Conservation (phyloP, 2,888 invertebrate species). For the Drosophila antonietae region DNA sequence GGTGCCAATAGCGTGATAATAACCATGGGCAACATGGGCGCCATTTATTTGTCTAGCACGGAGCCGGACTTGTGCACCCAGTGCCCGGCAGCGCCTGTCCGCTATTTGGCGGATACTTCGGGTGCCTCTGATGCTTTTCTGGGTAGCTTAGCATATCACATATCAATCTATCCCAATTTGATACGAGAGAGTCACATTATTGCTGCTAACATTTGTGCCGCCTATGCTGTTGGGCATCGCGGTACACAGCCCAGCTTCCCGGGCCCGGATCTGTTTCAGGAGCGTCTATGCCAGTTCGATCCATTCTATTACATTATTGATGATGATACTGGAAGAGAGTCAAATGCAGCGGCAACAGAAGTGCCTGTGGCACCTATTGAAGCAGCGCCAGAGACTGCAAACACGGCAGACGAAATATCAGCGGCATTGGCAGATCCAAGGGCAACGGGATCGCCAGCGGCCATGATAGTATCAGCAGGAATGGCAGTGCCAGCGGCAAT, state of each 20-base stretch:
- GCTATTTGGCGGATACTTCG: constrained; percentile 92
- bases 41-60: constrained; percentile 86
- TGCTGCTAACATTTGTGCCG: constrained; percentile 91
- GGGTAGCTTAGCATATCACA: constrained; percentile 93
- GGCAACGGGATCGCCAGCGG: neutral
- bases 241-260: constrained; percentile 62
- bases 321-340: neutral
- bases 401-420: neutral
- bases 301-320: constrained; percentile 35
- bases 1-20: constrained; percentile 93
- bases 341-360: neutral
- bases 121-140: constrained; percentile 97
- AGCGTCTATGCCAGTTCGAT: constrained; percentile 22
- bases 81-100: constrained; percentile 88
- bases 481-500: neutral
- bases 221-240: constrained; percentile 88
- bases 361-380: neutral
- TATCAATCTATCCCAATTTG: constrained; percentile 87
- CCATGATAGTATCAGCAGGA: neutral
- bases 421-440: neutral
- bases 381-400: neutral
- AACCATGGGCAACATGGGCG: constrained; percentile 93
- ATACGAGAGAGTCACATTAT: constrained; percentile 89
- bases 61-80: constrained; percentile 85
- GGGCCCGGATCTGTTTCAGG: constrained; percentile 7